phyloP scores from a whole-genome alignment of 2,797 vertebrate species.

The Peromyscus nudipes region DNA sequence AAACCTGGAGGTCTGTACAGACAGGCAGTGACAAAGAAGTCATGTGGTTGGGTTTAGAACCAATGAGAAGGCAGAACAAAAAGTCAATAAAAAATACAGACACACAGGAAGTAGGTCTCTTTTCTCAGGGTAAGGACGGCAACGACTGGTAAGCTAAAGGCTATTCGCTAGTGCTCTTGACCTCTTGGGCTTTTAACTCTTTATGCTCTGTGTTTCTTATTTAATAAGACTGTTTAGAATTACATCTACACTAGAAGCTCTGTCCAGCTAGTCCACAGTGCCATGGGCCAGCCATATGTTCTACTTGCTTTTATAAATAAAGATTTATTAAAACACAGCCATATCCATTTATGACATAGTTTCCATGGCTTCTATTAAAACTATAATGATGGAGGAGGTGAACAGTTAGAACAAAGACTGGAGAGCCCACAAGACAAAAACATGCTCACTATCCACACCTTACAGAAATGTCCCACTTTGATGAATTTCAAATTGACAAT shows the following conservation, averaged over 20 bases:
- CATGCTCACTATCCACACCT: not conserved
- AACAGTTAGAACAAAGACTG: not conserved
- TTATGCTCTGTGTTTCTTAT: too few relatives aligned
- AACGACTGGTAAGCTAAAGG: too few relatives aligned
- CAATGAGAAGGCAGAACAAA: too few relatives aligned
- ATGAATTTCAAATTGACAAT: conserved; percentile 5
- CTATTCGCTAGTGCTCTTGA: too few relatives aligned
- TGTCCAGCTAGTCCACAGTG: not conserved
- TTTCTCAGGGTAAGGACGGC: too few relatives aligned
- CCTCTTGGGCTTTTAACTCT: too few relatives aligned
- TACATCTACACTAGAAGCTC: not conserved
- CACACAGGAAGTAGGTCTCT: too few relatives aligned
- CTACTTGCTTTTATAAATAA: conserved; percentile 13
- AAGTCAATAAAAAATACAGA: too few relatives aligned
- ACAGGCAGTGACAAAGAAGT: too few relatives aligned
- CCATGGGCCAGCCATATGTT: not conserved
- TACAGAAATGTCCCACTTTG: not conserved
- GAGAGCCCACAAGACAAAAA: not conserved
- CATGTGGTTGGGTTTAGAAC: too few relatives aligned
- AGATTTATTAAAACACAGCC: not conserved
- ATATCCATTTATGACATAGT: not conserved
- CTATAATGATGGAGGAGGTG: not conserved
- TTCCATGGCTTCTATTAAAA: not conserved
- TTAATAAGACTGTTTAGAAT: too few relatives aligned
- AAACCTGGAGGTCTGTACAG: too few relatives aligned